Percentiles rank a stretch among this genome's conserved stretches.
These are phyloP conservation scores for Dicrurus megarhynchus DNA, from an alignment of 2,113 vertebrate species.

Conservation along the genomic window DNA sequence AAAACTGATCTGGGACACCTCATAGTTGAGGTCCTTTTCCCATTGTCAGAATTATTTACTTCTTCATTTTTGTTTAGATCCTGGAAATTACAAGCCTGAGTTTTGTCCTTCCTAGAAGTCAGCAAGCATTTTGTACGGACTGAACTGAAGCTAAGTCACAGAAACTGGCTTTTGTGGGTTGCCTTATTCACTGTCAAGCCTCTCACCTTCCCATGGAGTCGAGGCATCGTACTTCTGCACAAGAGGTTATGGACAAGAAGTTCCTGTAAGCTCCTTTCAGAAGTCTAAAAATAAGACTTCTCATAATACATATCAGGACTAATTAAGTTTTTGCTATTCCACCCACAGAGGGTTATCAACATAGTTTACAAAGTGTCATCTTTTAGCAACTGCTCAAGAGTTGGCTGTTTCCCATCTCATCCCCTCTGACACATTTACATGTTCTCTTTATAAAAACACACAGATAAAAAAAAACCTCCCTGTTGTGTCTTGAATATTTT, in stretches of 20 bases:
- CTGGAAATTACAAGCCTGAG: not conserved
- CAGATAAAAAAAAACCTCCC: not conserved
- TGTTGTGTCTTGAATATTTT: constrained; percentile 70
- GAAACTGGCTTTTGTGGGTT: not conserved
- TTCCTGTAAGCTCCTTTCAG: not conserved
- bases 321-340: constrained; percentile 76
- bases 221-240: not conserved
- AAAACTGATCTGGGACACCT: not conserved
- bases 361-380: constrained; percentile 78
- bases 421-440: constrained; percentile 8
- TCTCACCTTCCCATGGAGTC: not conserved
- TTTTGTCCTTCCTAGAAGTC: not conserved
- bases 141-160: not conserved
- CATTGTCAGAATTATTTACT: not conserved
- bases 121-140: not conserved
- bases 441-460: not conserved
- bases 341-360: constrained; percentile 74
- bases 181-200: not conserved
- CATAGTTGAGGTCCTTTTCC: not conserved
- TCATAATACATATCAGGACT: constrained; percentile 77
- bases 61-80: not conserved
- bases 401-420: constrained; percentile 24
- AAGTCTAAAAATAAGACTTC: constrained; percentile 66
- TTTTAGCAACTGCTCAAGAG: constrained; percentile 77
- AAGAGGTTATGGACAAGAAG: not conserved